Evolutionary conservation across 2,797 vertebrate species (phyloP), one percentile per base, ranked within the genome.

Genomic region (Argentina silus): DNA sequence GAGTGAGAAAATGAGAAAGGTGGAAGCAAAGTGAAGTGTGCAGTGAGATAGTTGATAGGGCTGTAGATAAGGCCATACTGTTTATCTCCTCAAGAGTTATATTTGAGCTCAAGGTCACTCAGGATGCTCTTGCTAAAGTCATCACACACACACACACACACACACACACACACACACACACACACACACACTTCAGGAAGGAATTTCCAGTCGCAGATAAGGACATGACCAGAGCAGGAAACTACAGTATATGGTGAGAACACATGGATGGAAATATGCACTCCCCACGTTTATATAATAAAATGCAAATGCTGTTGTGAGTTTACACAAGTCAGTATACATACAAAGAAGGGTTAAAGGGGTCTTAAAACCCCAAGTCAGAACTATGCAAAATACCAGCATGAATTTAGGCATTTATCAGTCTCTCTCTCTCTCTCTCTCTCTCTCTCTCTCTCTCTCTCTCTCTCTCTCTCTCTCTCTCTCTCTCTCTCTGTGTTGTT

Each of bases 151-250:
- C 42, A 45, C 57, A 68, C 8, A 75, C 67, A 69, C 15, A 67
- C 64, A 78, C 43, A 64, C 50, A 62, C 56, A 67, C 55, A 65
- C 67, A 61, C 55, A 73, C 27, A 70, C 56, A 17, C 63, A 55
- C 69, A 66, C 62, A 67, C 21, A 67, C 21, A 57, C 62, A 67
- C 5, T 82, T 81, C 51, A 84, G 82, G 81, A 85, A 84, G 83
- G 82, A 90, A 88, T 87, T 72, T 69, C 45, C n/a, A 17, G 19
- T 8, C 64, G 73, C 64, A 72, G 86, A 88, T 85, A 87, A 83
- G 78, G 60, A 83, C 42, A 64, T 27, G 78, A 76, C 15, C 78
- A 78, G 15, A 73, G n/a, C 23, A n/a, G 69, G 50, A 57, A 73
- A 21, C 44, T 53, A 17, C 63, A 36, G 27, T 4, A 36, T 36